A percentile compares a stretch with the other conserved stretches of the same genome.
Evolutionary conservation across 2,797 vertebrate genomes (phyloP).

Genomic region (Esox masquinongy): DNA sequence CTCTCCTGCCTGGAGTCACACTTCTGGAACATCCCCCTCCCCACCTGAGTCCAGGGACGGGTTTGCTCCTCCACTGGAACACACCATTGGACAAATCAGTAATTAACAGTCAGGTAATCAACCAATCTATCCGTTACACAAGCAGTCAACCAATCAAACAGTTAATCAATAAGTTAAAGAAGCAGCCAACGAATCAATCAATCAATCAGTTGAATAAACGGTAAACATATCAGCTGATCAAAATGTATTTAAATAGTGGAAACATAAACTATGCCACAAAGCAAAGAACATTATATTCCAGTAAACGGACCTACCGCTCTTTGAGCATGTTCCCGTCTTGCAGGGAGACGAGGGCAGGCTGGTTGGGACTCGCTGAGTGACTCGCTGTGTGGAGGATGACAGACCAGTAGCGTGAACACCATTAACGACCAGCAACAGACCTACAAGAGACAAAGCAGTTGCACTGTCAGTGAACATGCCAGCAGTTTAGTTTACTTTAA

Average conservation of each 20-base stretch:
- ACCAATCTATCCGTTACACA: neutral
- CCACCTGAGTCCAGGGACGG: conserved; percentile 41
- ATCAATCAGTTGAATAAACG: neutral
- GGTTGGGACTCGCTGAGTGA: conserved; percentile 22
- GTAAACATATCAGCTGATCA: neutral
- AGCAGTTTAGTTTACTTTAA: neutral
- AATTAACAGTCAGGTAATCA: neutral
- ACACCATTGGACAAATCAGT: neutral
- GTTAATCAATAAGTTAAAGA: neutral
- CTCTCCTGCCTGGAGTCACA: conserved; percentile 54
- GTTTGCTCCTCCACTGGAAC: no score
- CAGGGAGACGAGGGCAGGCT: conserved; percentile 21
- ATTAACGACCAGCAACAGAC: conserved; percentile 42
- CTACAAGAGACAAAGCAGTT: conserved; percentile 36
- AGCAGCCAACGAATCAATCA: neutral
- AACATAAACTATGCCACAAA: neutral
- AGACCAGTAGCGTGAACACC: conserved; percentile 37
- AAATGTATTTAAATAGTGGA: neutral
- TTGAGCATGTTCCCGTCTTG: neutral
- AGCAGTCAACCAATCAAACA: neutral
- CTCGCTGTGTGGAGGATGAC: conserved; percentile 24
- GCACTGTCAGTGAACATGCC: neutral
- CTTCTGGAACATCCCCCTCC: conserved; percentile 34
- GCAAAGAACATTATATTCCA: neutral
- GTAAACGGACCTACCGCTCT: neutral